Evolutionary conservation across 2,888 invertebrate genomes (phyloP), one percentile per base, ranked within the genome.

Genomic region (Leptinotarsa juncta): DNA sequence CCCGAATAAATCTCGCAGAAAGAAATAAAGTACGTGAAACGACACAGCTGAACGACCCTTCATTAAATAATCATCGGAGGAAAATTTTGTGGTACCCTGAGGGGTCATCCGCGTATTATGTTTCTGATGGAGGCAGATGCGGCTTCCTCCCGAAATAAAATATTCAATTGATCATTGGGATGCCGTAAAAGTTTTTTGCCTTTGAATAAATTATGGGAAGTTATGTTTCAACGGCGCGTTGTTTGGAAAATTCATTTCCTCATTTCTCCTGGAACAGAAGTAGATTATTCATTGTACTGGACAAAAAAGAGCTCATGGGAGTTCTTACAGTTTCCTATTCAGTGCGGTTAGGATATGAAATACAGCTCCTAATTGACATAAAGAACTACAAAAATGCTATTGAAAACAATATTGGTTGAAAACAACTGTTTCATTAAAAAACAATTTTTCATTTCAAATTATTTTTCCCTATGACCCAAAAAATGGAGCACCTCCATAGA

Each of bases 21-120:
- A 55, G 69, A 60, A 69, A 69, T 57, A 69, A 50, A 67, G 67
- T 50, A 26, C 49, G 67, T 53, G 26, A 53, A 60, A 69, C 57
- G 68, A 68, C 68, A 68, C 55, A 55, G 51, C 26, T 18, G 53
- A 32, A 51, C 50, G 68, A 55, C 69, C 69, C 48, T 48, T 69
- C 69, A 69, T 69, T 57, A 69, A 69, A 69, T 69, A 69, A 69
- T 69, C 57, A 69, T 69, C 57, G 57, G 57, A 57, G 57, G 57
- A 57, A 69, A 69, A 69, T 69, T 69, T 69, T 69, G 69, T 48
- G 55, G 68, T 55, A 68, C 68, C 51, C 68, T 20, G 42, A 53
- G 55, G 69, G 68, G 69, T 57, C 69, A 69, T 69, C 57, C 48
- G 20, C 42, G 69, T 60, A 69, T 69, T 69, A 69, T 69, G 69